A percentile compares a stretch with the other conserved stretches of the same genome.
phyloP scores from a whole-genome alignment of 2,888 invertebrate genomes.

The Lottia scabra region DNA sequence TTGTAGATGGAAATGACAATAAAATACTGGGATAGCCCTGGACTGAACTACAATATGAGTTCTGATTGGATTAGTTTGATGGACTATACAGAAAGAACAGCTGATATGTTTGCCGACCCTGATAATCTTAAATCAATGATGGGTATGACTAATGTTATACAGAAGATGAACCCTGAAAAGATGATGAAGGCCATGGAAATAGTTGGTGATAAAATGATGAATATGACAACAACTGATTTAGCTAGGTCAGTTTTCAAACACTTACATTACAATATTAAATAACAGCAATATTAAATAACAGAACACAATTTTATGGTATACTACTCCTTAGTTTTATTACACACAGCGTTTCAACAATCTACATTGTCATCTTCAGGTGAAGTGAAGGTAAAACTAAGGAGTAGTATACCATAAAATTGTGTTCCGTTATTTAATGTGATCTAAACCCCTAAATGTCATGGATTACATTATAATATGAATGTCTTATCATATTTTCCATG shows the following conservation, averaged over 20 bases:
- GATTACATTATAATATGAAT: too few relatives aligned
- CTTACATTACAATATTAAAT: too few relatives aligned
- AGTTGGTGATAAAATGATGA: constrained; percentile 6
- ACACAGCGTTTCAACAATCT: too few relatives aligned
- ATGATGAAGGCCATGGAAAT: constrained; percentile 19
- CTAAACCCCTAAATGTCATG: too few relatives aligned
- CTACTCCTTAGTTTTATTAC: too few relatives aligned
- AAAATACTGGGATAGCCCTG: background rate
- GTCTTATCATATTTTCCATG: too few relatives aligned
- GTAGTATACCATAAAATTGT: too few relatives aligned
- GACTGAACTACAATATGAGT: constrained; percentile 13
- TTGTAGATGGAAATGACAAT: constrained; percentile 6
- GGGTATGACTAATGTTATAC: constrained; percentile 18
- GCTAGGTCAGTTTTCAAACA: constrained; percentile 5
- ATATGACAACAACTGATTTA: background rate
- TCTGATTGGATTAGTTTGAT: constrained; percentile 30
- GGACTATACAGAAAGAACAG: constrained; percentile 21
- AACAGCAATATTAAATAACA: too few relatives aligned
- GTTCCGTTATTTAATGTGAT: too few relatives aligned
- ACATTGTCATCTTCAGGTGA: too few relatives aligned
- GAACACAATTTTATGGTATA: too few relatives aligned
- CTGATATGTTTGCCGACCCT: constrained; percentile 15
- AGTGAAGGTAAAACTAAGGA: too few relatives aligned
- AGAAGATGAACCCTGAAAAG: constrained; percentile 14
- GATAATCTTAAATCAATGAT: background rate